Base-by-base conservation (phyloP, 2,888 invertebrate genomes). In the Apodemia duryi region DNA sequence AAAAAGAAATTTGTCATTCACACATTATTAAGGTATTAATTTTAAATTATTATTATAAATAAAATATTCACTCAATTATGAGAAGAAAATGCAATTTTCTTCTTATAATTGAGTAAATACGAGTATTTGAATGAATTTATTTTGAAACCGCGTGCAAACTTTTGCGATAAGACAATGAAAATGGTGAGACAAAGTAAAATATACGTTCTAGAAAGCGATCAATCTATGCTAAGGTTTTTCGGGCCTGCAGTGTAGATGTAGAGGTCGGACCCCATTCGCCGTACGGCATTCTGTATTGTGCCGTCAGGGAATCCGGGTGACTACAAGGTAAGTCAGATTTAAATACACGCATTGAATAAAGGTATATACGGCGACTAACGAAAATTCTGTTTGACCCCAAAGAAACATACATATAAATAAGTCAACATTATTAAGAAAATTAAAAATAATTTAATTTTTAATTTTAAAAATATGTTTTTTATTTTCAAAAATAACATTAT, bases 281-380 rank as follows among this genome's bases (percentile, higher is more conserved):
- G 88, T 73, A 77, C 87, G 86, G 86, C 86, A 86, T 81, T 88
- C 78, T 68, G 78, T 81, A 78, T 73, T 77, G 78, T 74, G 79
- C 79, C 74, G 69, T 74, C 80, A 76, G 46, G 77, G 77, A 75
- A 74, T 78, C 74, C 74, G 74, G 81, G 76, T 85, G 86, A 80
- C 69, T 66, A 68, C 68, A 66, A 66, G 70, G 70, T 71, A 67
- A 68, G 71, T 63, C 35, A 51, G 38, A 38, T 60, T 41, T 61
- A 49, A 5, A 10, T 28, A 38, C 6, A 64, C 61, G 64, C 28
- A 32, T 29, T 28, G 10, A 1, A 41, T 1, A 2, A 13, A 4
- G 1, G 4, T 4, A 5, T 46, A 46, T 46, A 13, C 13, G 3
- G 4, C 4, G 46, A 5, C 1, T 46, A 4, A 46, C 41, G 7